These are phyloP conservation scores for Percopsis omiscomaycus DNA, from an alignment of 2,797 vertebrate species.

Conservation along the genomic window DNA sequence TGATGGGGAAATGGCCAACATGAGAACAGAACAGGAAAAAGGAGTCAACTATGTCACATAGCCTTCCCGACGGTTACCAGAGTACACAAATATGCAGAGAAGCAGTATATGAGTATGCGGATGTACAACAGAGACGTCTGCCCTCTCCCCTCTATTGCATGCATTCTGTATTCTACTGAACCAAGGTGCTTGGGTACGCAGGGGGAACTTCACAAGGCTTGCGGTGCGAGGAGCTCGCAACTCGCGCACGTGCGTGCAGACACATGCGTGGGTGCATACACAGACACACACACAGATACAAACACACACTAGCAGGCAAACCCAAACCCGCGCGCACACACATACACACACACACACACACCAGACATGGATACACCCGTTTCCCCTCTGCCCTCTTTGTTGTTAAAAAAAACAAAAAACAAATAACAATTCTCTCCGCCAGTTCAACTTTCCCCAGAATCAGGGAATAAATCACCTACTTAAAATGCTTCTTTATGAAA, in stretches of 20 bases:
- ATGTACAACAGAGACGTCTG: conserved; percentile 24
- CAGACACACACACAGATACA: conserved; percentile 14
- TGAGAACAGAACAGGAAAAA: conserved; percentile 52
- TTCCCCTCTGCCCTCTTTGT: conserved; percentile 37
- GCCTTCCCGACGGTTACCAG: conserved; percentile 54
- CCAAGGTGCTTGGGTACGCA: conserved; percentile 73
- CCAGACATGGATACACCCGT: conserved; percentile 29
- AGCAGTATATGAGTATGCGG: conserved; percentile 36
- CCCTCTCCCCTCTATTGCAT: conserved; percentile 64
- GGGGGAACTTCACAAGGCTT: conserved; percentile 60
- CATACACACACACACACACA: conserved; percentile 6
- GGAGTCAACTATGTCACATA: conserved; percentile 34
- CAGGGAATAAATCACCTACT: conserved; percentile 74
- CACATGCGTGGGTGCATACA: conserved; percentile 7
- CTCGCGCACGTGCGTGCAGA: conserved; percentile 44
- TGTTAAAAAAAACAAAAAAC: conserved; percentile 37
- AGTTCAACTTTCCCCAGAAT: conserved; percentile 64
- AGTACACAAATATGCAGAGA: background rate
- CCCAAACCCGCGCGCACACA: conserved; percentile 8
- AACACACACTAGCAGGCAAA: conserved; percentile 5
- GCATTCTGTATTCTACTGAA: conserved; percentile 60
- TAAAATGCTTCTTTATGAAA: conserved; percentile 87
- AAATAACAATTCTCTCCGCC: conserved; percentile 46
- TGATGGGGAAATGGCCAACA: conserved; percentile 37
- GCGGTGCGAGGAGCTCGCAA: conserved; percentile 35